phyloP scores from a whole-genome alignment of 2,797 vertebrate species.

The Pseudotriccus pelzelni region DNA sequence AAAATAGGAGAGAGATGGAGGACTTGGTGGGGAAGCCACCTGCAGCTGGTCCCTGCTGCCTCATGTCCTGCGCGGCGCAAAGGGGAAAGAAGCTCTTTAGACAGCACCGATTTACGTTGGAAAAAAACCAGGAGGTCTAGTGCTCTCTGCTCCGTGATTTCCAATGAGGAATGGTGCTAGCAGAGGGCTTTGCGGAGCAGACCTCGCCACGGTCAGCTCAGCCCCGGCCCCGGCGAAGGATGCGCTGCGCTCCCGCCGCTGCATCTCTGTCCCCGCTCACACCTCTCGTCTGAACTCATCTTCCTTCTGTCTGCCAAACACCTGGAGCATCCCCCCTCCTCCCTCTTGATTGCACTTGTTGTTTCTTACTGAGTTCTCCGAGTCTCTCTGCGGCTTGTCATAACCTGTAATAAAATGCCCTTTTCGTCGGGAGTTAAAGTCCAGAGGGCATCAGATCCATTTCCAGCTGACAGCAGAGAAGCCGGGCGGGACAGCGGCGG shows the following conservation, averaged over 20 bases:
- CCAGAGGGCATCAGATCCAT: slow-evolving; percentile 81
- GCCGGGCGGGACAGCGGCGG: slow-evolving; percentile 4
- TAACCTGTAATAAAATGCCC: slow-evolving; percentile 82
- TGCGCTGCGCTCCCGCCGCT: slow-evolving; percentile 66
- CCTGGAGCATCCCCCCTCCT: slow-evolving; percentile 39
- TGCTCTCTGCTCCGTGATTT: not conserved
- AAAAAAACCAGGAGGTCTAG: rapidly evolving
- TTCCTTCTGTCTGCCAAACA: slow-evolving; percentile 75
- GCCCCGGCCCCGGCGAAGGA: slow-evolving; percentile 35
- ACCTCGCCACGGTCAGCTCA: not conserved
- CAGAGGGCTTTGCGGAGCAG: not conserved
- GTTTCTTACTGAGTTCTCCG: slow-evolving; percentile 71
- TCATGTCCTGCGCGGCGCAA: not conserved
- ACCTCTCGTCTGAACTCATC: slow-evolving; percentile 79
- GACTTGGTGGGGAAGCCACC: not conserved
- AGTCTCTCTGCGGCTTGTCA: slow-evolving; percentile 79
- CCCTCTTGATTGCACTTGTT: slow-evolving; percentile 65
- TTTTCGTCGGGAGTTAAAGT: slow-evolving; percentile 71
- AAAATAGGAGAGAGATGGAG: not conserved
- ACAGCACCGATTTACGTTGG: too few species aligned
- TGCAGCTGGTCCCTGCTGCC: not conserved
- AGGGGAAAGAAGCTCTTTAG: not conserved
- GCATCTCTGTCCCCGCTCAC: slow-evolving; percentile 61
- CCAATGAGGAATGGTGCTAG: not conserved
- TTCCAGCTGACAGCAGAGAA: slow-evolving; percentile 74